These are phyloP conservation scores for Sphaeridia pumilis DNA, from an alignment of 2,888 invertebrate genomes.

Conservation along the genomic window DNA sequence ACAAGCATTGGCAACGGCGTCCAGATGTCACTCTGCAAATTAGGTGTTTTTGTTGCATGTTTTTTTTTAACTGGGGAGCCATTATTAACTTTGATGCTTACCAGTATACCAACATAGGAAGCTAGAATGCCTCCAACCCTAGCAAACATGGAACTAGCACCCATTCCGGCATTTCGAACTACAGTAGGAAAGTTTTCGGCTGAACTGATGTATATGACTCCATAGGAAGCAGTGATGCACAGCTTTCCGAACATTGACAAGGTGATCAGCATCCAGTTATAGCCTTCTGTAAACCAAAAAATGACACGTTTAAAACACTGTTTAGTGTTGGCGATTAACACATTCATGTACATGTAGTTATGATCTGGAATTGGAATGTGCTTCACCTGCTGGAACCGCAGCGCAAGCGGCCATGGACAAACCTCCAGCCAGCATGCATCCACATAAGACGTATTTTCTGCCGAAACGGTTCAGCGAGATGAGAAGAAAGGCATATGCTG, in stretches of 20 bases:
- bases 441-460: slow-evolving; percentile 54
- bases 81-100: slow-evolving; percentile 38
- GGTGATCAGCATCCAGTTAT: slow-evolving; percentile 47
- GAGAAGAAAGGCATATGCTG: slow-evolving; percentile 55
- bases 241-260: slow-evolving; percentile 60
- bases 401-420: slow-evolving; percentile 33
- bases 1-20: slow-evolving; percentile 58
- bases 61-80: too few relatives aligned
- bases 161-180: slow-evolving; percentile 53
- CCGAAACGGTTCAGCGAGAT: slow-evolving; percentile 59
- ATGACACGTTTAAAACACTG: neutral
- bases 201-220: slow-evolving; percentile 59
- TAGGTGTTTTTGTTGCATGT: too few relatives aligned
- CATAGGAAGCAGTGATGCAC: slow-evolving; percentile 60
- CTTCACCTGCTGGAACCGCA: slow-evolving; percentile 19
- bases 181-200: slow-evolving; percentile 65
- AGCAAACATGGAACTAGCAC: slow-evolving; percentile 52
- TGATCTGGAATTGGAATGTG: neutral
- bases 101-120: slow-evolving; percentile 49
- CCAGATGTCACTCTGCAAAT: slow-evolving; percentile 55
- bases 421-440: slow-evolving; percentile 46
- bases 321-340: neutral
- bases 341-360: neutral
- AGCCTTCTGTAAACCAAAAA: slow-evolving; percentile 39
- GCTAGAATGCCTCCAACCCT: slow-evolving; percentile 52